Base-by-base conservation (phyloP, 1,140 invertebrate genomes). In the Pseudomyrmex dendroicus region DNA sequence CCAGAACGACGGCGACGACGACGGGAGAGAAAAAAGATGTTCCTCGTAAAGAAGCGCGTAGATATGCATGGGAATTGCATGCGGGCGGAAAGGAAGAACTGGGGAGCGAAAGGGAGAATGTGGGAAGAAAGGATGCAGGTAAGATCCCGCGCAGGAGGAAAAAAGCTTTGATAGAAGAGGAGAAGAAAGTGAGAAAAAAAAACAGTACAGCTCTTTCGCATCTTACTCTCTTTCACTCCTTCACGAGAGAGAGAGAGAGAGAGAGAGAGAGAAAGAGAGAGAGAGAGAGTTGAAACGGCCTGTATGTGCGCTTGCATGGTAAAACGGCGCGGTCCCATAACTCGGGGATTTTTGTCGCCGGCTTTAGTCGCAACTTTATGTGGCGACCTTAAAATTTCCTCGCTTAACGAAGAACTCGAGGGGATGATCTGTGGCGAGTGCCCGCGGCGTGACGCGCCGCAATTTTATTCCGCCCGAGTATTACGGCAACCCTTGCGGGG, bases 61-160 rank as follows among this genome's bases (percentile, higher is more conserved):
- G 90, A 93, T 92, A 91, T 92, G 91, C 91, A 92, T 92, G 86
- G 90, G 90, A 93, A 93, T 93, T 91, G 87, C 87, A 73, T 73
- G 66, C 56, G 56, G 67, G 73, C 84, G 72, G 82, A 86, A 68
- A 76, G 82, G 73, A 77, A 83, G 50, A n/a, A 74, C 35, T 56
- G 62, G 22, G 20, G 15, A 63, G 62, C 46, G 48, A 61, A 68
- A 76, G 84, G 73, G 82, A 83, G 50, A n/a, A 74, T 17, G 62
- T 17, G 48, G 64, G 17, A 25, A 62, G 48, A 73, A 25, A 52
- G 35, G 13, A 8, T 22, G 46, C 44, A 78, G 72, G 62, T 48
- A 73, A 15, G 73, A 9, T 57, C 52, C 15, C 48, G 44, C n/a
- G 59, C 20, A 48, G 13, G 17, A 48, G n/a, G 57, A 61, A 44